phyloP scores from a whole-genome alignment of 2,888 invertebrate species.

The Drosophila nr. medialis region DNA sequence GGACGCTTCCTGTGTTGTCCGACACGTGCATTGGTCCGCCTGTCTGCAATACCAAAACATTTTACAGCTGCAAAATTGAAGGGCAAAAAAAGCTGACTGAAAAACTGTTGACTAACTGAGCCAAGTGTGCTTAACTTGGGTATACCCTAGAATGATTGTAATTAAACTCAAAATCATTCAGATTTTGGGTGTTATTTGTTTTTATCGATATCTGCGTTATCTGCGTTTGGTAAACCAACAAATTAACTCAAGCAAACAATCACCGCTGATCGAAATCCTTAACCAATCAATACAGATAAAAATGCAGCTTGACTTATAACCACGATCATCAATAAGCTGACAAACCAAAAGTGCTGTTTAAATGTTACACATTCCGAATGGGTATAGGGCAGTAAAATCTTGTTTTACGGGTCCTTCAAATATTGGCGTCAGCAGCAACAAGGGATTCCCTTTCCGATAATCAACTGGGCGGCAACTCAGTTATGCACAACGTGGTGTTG shows the following conservation, averaged over 20 bases:
- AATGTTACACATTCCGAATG: not conserved
- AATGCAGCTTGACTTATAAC: not conserved
- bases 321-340: not conserved
- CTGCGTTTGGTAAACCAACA: not conserved
- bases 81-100: not conserved
- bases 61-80: slow-evolving; percentile 17
- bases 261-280: not conserved
- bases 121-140: not conserved
- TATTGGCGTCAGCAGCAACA: slow-evolving; percentile 1
- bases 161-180: not conserved
- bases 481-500: slow-evolving; percentile 8
- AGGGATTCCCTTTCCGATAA: not conserved
- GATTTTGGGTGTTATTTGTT: not conserved
- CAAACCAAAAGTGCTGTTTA: not conserved
- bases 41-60: slow-evolving; percentile 6
- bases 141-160: not conserved
- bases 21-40: slow-evolving; percentile 16
- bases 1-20: slow-evolving; percentile 16
- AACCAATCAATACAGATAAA: not conserved
- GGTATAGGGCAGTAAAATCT: not conserved
- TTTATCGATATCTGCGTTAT: not conserved
- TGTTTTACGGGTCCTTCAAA: not conserved
- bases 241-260: not conserved
- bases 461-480: slow-evolving; percentile 4
- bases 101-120: not conserved